phyloP scores from a whole-genome alignment of 53 echinoderm and acorn worm genomes.

The Arbacia lixula region DNA sequence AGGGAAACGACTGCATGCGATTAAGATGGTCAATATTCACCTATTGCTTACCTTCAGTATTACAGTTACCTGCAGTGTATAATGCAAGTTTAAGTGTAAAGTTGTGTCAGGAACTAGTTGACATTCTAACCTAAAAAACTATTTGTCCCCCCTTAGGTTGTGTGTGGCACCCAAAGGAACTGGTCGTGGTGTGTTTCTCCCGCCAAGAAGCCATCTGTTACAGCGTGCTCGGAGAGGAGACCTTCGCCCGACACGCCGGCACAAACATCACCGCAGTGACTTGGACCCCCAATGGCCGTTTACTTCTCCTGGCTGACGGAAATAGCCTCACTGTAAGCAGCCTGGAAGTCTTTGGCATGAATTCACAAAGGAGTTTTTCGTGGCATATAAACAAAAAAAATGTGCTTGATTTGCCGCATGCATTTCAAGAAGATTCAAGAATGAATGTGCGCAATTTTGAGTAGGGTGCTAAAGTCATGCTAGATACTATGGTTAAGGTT shows the following conservation, averaged over 20 bases:
- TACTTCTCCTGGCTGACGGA: background rate
- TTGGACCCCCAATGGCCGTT: conserved; percentile 22
- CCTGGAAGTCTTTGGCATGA: no score
- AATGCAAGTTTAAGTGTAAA: background rate
- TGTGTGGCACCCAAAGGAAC: conserved; percentile 21
- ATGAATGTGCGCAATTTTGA: no score
- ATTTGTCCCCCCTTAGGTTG: background rate
- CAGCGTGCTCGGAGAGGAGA: background rate
- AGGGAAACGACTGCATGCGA: no score
- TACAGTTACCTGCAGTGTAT: background rate
- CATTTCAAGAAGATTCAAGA: no score
- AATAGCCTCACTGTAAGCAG: background rate
- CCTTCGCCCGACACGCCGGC: background rate
- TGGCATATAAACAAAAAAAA: no score
- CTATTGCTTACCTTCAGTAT: no score
- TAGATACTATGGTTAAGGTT: background rate
- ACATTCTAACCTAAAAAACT: no score
- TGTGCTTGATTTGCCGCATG: no score
- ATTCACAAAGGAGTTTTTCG: no score
- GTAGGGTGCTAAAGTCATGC: no score
- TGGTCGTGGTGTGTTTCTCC: background rate
- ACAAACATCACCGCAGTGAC: background rate
- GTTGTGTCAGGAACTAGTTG: no score
- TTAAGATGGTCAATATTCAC: no score
- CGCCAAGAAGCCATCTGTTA: background rate